Evolutionary conservation across 2,797 vertebrate species (phyloP), one percentile per base, ranked within the genome.

Genomic region (Brachymystax lenok): DNA sequence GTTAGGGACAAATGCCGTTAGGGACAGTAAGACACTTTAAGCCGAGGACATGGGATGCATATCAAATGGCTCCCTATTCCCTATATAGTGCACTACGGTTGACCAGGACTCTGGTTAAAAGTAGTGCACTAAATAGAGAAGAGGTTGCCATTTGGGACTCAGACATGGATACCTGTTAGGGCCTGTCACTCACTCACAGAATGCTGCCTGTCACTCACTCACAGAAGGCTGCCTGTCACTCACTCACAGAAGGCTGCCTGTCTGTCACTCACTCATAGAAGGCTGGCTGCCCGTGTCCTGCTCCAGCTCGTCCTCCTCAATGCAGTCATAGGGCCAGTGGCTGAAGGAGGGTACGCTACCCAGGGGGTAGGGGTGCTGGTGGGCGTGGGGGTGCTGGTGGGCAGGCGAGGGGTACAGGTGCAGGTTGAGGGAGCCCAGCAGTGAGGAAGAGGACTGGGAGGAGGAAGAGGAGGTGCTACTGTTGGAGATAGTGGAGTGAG

Each of bases 391-490:
- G 30, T 76, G 75, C 1, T 69, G 46, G 72, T 77, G 76, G 13
- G 81, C 66, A 3, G 94, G 91, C 0, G 91, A 91, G 40, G 91
- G 82, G 79, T 93, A 93, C 6, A 94, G 81, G 40, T 94, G 94
- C 70, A 94, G 92, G 75, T 94, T 95, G 83, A 95, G 93, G 0
- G 94, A 94, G 35, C 94, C 94, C 85, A 95, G 90, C 72, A 95
- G 88, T 6, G 95, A 96, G 51, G 95, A 95, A 0, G 95, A 96
- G 0, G 95, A 95, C 84, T 95, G 94, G 88, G 95, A 95, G 86
- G 95, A 91, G 77, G 95, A 97, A 72, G 95, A 96, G 16, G 95
- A 95, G 3, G 94, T 95, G 91, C 95, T 96, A 92, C 95, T 95
- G 91, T 94, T 95, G 77, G 95, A 96, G 90, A 96, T 94, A 74